phyloP scores from a whole-genome alignment of 1,140 invertebrate species.

The Sitophilus oryzae region DNA sequence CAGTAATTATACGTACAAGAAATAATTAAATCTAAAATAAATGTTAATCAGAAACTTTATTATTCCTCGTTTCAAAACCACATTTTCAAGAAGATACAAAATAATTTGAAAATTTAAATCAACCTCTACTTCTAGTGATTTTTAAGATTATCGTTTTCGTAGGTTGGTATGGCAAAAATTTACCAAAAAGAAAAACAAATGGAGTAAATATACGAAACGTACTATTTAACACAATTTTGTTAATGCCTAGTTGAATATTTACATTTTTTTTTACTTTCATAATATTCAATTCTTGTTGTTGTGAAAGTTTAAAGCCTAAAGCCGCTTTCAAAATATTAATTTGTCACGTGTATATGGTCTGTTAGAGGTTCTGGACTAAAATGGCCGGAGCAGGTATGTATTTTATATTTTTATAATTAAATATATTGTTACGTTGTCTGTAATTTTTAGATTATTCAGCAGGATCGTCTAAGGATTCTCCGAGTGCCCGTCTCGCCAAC shows the following conservation, averaged over 20 bases:
- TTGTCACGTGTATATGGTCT: conserved; percentile 40
- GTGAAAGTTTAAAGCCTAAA: too few relatives aligned
- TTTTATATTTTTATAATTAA: conserved; percentile 22
- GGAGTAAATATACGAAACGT: conserved; percentile 9
- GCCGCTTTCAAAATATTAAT: neutral
- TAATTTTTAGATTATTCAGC: conserved; percentile 38
- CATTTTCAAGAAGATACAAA: too few relatives aligned
- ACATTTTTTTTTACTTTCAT: neutral
- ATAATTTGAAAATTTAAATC: conserved; percentile 1
- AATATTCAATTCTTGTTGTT: neutral
- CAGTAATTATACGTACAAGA: too few relatives aligned
- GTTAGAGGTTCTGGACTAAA: conserved; percentile 40
- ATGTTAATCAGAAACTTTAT: too few relatives aligned
- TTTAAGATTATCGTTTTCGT: neutral
- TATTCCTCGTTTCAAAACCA: too few relatives aligned
- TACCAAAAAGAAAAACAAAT: conserved; percentile 13
- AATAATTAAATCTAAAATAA: too few relatives aligned
- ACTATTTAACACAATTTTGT: conserved; percentile 8
- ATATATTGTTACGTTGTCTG: conserved; percentile 26
- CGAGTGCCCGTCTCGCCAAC: conserved; percentile 37
- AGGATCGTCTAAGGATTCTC: conserved; percentile 35
- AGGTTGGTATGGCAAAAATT: conserved; percentile 8
- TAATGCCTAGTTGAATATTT: neutral
- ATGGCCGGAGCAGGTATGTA: conserved; percentile 44
- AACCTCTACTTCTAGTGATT: neutral